phyloP scores from a whole-genome alignment of 2,888 invertebrate genomes.

The Stenoptilia bipunctidactyla region DNA sequence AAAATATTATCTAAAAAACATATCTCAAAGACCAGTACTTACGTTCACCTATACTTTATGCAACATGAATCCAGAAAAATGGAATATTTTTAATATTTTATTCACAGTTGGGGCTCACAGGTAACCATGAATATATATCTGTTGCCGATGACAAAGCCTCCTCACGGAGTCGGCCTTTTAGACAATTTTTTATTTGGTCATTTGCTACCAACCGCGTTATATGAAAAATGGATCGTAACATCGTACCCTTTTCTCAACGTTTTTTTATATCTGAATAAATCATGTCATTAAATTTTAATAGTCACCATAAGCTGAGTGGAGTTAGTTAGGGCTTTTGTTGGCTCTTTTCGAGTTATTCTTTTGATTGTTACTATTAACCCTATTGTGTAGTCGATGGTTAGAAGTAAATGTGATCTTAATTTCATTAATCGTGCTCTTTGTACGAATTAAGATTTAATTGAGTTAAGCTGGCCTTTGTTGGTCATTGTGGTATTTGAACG shows the following conservation, averaged over 20 bases:
- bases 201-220: slow-evolving; percentile 72
- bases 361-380: slow-evolving; percentile 65
- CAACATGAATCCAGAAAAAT: slow-evolving; percentile 64
- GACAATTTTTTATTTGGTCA: slow-evolving; percentile 67
- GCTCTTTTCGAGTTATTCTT: slow-evolving; percentile 23
- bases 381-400: slow-evolving; percentile 55
- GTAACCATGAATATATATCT: slow-evolving; percentile 62
- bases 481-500: slow-evolving; percentile 32
- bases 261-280: slow-evolving; percentile 62
- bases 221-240: slow-evolving; percentile 70
- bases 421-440: slow-evolving; percentile 69
- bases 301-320: slow-evolving; percentile 53
- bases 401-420: slow-evolving; percentile 68
- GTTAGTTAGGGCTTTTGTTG: slow-evolving; percentile 69
- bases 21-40: too few species aligned
- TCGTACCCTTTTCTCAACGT: slow-evolving; percentile 63
- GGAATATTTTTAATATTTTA: slow-evolving; percentile 64
- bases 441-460: slow-evolving; percentile 70
- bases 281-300: slow-evolving; percentile 72
- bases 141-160: slow-evolving; percentile 62
- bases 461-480: slow-evolving; percentile 50
- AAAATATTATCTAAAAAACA: too few species aligned
- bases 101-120: slow-evolving; percentile 63
- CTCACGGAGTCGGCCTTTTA: slow-evolving; percentile 59
- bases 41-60: slow-evolving; percentile 34